A percentile compares a stretch with the other conserved stretches of the same genome.
Evolutionary conservation across 2,888 invertebrate genomes (phyloP).

Genomic region (Pseudoips prasinana): DNA sequence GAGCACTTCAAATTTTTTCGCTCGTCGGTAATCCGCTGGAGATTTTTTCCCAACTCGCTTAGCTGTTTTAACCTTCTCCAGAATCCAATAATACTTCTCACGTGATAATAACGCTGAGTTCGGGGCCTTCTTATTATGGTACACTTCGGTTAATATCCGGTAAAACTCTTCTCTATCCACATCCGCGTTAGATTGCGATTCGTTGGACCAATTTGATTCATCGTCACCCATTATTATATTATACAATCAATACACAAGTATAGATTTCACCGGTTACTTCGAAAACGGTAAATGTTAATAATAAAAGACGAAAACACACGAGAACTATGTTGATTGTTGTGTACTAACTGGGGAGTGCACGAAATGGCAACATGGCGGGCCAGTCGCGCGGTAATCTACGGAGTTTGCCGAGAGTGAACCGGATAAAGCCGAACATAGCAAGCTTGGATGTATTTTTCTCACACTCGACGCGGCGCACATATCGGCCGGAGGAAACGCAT

Average conservation of each 20-base stretch:
- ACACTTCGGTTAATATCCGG: constrained; percentile 37
- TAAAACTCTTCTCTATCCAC: constrained; percentile 47
- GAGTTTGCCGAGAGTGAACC: constrained; percentile 33
- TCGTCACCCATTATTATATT: constrained; percentile 7
- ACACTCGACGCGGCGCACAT: constrained; percentile 1
- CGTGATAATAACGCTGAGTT: constrained; percentile 46
- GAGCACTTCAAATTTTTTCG: constrained; percentile 46
- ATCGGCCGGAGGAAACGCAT: constrained; percentile 12
- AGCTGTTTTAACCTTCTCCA: constrained; percentile 46
- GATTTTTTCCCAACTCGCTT: constrained; percentile 35
- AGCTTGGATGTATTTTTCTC: constrained; percentile 10
- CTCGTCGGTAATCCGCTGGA: constrained; percentile 45
- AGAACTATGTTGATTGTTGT: constrained; percentile 7
- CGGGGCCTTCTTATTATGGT: constrained; percentile 33
- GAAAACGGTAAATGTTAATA: constrained; percentile 2
- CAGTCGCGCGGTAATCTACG: constrained; percentile 28
- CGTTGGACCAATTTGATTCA: constrained; percentile 5
- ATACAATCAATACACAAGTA: not conserved
- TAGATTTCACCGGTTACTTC: constrained; percentile 14
- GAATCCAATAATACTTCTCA: constrained; percentile 38
- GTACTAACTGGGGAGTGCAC: constrained; percentile 36
- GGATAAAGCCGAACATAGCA: constrained; percentile 39
- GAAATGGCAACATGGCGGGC: constrained; percentile 26
- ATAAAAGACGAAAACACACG: constrained; percentile 10
- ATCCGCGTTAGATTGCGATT: constrained; percentile 9